Evolutionary conservation across 2,113 vertebrate genomes (phyloP), one percentile per base, ranked within the genome.

Genomic region (Lipophrys pholis): DNA sequence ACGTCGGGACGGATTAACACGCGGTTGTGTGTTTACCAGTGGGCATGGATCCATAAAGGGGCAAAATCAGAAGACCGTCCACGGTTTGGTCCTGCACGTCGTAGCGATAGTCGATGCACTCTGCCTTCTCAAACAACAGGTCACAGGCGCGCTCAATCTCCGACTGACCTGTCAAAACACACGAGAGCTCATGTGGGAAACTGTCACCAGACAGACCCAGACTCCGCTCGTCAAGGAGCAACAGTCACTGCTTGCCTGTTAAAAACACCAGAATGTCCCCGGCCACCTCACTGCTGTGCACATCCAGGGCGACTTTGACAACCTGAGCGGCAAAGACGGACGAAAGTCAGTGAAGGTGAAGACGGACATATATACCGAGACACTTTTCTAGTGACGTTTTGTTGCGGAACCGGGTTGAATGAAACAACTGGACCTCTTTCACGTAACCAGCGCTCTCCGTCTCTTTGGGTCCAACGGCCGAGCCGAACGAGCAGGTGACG

Each of bases 221-320:
- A 30, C 21, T 36, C 6, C 42, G 30, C 48, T 9, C 0, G 21
- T n/a, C 59, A 10, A 57, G 17, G 12, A 53, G 30, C 17, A 7
- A 40, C n/a, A 35, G 48, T 60, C 9, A 17, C 53, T 50, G 43
- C 91, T 81, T 65, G 96, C 98, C 98, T 74, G 98, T 99, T 61
- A 99, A 90, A 90, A 99, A 99, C 69, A 98, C 96, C 69, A 99
- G 92, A 88, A 99, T 98, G 77, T 99, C 98, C 0, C 98, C 98
- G 53, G 95, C 92, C 75, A 90, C 87, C 81, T 99, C 95, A 85
- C 94, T 95, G 56, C 95, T 93, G 80, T 99, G 98, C 42, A 97
- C 84, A 81, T 98, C 95, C 90, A 99, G 76, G 0, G 96, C 91
- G 62, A 97, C 81, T 85, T 95, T 97, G 8, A 98, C 95, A 60